Base-by-base conservation (phyloP, 2,888 invertebrate genomes). In the Troides aeacus region DNA sequence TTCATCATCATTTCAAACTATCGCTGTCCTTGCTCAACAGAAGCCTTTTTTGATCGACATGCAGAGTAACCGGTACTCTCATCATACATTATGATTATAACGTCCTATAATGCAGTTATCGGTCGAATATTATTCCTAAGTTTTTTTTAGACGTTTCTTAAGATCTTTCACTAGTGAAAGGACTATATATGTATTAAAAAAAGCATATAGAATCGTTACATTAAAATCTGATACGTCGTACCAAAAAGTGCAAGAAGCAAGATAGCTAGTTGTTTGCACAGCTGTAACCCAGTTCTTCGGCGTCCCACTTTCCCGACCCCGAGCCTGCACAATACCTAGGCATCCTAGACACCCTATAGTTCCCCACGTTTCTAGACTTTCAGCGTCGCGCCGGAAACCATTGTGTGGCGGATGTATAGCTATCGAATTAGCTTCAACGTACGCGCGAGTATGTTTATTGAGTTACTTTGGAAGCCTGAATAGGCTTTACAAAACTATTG, bases 291-390 rank as follows among this genome's bases (percentile, higher is more conserved):
- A 78, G 74, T 84, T 84, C 67, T 74, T 79, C 78, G 76, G 76
- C 82, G 89, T 78, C 86, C 88, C 79, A 88, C 81, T 84, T 89
- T 74, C 80, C 73, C 78, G 83, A 78, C 86, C 87, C 80, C 82
- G 81, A 71, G 71, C 67, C 69, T 67, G 72, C 73, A 82, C 81
- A 82, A 83, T 83, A 81, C 79, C 81, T 80, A 84, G 74, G 69
- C 72, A 79, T 74, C 70, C 65, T 73, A 74, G 67, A 69, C 66
- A 23, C 62, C 70, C 63, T 67, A 63, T 64, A 62, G 59, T 65
- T 46, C 39, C 30, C 30, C 4, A 46, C 56, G 56, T 59, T 63
- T 15, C 62, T 60, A 66, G 56, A 67, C 50, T 66, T 63, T 62
- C 50, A 64, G 57, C 42, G 17, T 23, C 12, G 30, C 36, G 62